Base-by-base conservation (phyloP, 2,797 vertebrate species). In the Sebastes cheni region DNA sequence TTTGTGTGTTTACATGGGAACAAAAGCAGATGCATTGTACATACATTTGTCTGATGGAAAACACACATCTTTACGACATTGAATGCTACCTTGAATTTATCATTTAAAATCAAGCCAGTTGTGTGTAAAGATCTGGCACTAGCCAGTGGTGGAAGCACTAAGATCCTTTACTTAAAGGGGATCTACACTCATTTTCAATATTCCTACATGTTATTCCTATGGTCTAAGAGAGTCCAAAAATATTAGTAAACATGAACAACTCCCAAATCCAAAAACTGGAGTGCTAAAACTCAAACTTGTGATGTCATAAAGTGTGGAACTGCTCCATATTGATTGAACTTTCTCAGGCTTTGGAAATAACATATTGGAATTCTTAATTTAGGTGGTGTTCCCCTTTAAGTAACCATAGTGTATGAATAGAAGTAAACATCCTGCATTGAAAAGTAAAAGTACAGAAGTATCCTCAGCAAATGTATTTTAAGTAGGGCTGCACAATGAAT, bases 1-100 rank as follows among this genome's bases (percentile, higher is more conserved):
- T 66, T 16, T 56, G 32, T 66, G 68, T 75, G 65, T 84, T 56
- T 64, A 62, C 52, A 39, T 6, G 42, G 61, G 25, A 56, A 42
- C 30, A 22, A 11, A 55, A n/a, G 14, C 23, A 20, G 46, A 50
- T 16, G 42, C 22, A 8, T 34, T 34, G 18, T 16, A 58, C 30
- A 46, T 50, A 9, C 27, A 29, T 65, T 34, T 69, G 42, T 59
- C 22, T 29, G 30, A n/a, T 55, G 32, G 39, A 3, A 36, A 34
- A 25, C 8, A 18, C 58, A 6, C 9, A 20, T 39, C 22, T 22
- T 65, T 6, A 16, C 4, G 29, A 20, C 30, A 54, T 27, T 52
- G 7, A 30, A 16, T 36, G 22, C 25, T 32, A 16, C 18, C 8
- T 16, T 75, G 20, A 58, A 25, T 81, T 8, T n/a, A 39, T 14